phyloP scores from a whole-genome alignment of 2,797 vertebrate species.

The Harpagifer antarcticus region DNA sequence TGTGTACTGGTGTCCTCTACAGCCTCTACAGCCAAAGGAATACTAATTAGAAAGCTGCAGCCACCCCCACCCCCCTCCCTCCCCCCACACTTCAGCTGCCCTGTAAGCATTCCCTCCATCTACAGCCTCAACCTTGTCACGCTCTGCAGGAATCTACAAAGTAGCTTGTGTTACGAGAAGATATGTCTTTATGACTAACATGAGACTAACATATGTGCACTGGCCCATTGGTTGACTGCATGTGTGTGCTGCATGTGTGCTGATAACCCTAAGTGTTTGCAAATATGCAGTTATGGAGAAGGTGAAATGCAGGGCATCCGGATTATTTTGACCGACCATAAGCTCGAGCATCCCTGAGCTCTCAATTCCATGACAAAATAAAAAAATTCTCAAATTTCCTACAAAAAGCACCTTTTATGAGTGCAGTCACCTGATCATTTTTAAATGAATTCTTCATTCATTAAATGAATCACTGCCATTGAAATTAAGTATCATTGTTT shows the following conservation, averaged over 20 bases:
- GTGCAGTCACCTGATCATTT: not conserved
- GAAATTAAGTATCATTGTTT: not conserved
- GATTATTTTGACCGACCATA: slow-evolving; percentile 19
- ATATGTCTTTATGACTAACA: slow-evolving; percentile 30
- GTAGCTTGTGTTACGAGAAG: slow-evolving; percentile 48
- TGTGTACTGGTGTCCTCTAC: slow-evolving; percentile 24
- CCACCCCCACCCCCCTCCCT: slow-evolving; percentile 9
- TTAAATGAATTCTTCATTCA: too few relatives aligned
- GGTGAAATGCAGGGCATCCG: slow-evolving; percentile 58
- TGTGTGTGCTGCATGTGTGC: slow-evolving; percentile 46
- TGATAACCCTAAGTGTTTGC: slow-evolving; percentile 58
- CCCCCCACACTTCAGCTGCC: not conserved
- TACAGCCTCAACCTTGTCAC: slow-evolving; percentile 26
- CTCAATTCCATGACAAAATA: slow-evolving; percentile 5
- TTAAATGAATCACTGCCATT: not conserved
- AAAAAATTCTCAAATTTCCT: not conserved
- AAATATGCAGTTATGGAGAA: slow-evolving; percentile 39
- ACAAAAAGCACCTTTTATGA: not conserved
- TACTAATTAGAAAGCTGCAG: slow-evolving; percentile 41
- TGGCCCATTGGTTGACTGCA: slow-evolving; percentile 37
- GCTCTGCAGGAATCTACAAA: slow-evolving; percentile 29
- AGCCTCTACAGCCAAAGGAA: slow-evolving; percentile 22
- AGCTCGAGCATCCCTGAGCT: slow-evolving; percentile 17
- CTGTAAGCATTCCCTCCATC: slow-evolving; percentile 30
- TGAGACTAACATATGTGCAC: slow-evolving; percentile 45